phyloP scores from a whole-genome alignment of 23 tunicate genomes.

The Styela plicata region DNA sequence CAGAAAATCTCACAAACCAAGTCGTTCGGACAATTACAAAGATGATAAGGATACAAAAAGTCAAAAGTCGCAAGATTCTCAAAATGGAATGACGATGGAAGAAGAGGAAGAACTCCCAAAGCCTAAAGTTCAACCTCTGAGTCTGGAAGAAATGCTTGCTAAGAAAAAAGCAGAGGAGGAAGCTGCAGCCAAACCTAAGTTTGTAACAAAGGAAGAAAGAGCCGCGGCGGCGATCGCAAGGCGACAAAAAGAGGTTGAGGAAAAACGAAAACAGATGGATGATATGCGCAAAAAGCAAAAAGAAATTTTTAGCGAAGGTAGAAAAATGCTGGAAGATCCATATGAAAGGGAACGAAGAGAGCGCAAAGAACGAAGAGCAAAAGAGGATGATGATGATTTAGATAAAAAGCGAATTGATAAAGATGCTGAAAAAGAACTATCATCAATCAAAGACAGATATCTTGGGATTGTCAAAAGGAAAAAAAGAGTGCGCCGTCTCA shows the following conservation, averaged over 20 bases:
- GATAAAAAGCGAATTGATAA: slow-evolving; percentile 51
- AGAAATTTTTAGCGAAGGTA: slow-evolving; percentile 93
- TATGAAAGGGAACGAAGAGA: slow-evolving; percentile 83
- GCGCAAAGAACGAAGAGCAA: slow-evolving; percentile 81
- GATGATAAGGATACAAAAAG: background rate
- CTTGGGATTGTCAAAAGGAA: slow-evolving; percentile 91
- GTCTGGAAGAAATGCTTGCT: slow-evolving; percentile 89
- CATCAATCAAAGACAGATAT: slow-evolving; percentile 96
- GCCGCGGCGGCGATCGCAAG: slow-evolving; percentile 87
- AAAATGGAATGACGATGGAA: slow-evolving; percentile 6
- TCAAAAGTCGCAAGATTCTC: background rate
- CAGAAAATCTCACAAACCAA: slow-evolving; percentile 9
- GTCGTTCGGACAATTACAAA: background rate
- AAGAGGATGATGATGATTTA: slow-evolving; percentile 50
- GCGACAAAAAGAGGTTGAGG: slow-evolving; percentile 74
- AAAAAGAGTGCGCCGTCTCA: slow-evolving; percentile 85
- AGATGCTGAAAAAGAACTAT: slow-evolving; percentile 82
- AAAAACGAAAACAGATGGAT: slow-evolving; percentile 60
- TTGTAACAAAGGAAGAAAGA: slow-evolving; percentile 77
- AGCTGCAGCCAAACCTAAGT: slow-evolving; percentile 94
- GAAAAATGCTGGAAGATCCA: slow-evolving; percentile 69
- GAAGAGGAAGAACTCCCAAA: slow-evolving; percentile 31
- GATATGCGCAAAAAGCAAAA: slow-evolving; percentile 79
- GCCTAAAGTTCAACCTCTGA: slow-evolving; percentile 63
- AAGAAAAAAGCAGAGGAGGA: slow-evolving; percentile 91